Percentiles rank a stretch among this genome's conserved stretches.
These are phyloP conservation scores for Drosophila subquinaria DNA, from an alignment of 2,888 invertebrate species.

Conservation along the genomic window DNA sequence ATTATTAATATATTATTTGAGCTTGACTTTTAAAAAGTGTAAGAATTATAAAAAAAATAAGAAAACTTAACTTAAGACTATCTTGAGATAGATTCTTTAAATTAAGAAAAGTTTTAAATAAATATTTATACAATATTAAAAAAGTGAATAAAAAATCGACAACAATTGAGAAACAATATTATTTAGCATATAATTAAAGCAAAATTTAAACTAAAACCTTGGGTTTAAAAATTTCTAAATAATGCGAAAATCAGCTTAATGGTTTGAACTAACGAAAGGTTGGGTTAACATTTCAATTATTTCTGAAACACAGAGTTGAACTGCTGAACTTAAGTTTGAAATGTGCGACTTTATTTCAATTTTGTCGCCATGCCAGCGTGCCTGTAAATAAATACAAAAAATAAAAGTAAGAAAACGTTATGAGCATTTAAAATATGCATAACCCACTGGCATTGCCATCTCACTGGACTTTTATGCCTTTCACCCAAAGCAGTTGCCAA, in stretches of 20 bases:
- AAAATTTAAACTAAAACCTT: no score
- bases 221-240: no score
- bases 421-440: constrained; percentile 40
- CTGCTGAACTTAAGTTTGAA: constrained; percentile 3
- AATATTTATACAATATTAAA: no score
- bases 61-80: not conserved
- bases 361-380: constrained; percentile 7
- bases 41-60: not conserved
- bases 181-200: no score
- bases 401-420: constrained; percentile 15
- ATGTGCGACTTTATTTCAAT: constrained; percentile 9
- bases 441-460: constrained; percentile 44
- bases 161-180: no score
- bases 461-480: constrained; percentile 62
- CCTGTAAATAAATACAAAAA: constrained; percentile 12
- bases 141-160: no score
- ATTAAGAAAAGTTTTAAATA: no score
- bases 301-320: not conserved
- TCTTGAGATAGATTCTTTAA: no score
- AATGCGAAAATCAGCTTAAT: no score
- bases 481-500: constrained; percentile 64
- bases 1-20: not conserved
- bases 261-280: no score
- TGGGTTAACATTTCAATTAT: constrained; percentile 3
- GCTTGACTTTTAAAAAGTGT: not conserved